A percentile compares a stretch with the other conserved stretches of the same genome.
Conservation (phyloP, 2,113 vertebrate species). For the Lepus europaeus region DNA sequence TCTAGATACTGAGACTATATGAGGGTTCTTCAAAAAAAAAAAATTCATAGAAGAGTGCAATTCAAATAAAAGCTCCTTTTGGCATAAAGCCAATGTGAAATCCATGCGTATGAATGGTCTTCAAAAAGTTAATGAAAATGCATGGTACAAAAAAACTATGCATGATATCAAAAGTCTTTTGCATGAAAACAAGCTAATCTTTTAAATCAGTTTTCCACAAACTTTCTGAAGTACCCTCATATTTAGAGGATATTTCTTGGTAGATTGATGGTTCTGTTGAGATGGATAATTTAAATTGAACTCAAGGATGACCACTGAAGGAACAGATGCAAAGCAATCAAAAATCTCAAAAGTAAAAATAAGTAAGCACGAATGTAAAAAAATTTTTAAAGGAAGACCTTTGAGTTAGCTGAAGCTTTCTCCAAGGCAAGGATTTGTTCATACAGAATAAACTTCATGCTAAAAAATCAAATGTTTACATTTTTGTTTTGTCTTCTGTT, state of each 20-base stretch:
- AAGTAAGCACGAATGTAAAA: neutral
- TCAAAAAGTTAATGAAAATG: no score
- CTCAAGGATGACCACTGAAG: neutral
- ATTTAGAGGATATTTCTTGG: conserved; percentile 5
- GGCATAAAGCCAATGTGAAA: no score
- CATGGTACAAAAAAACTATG: no score
- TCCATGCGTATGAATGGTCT: no score
- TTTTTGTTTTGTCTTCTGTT: conserved; percentile 59
- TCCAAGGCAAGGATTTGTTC: neutral
- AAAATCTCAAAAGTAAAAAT: neutral
- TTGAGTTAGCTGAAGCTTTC: neutral
- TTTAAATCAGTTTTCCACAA: no score
- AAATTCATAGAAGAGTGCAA: no score
- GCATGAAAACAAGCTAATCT: no score
- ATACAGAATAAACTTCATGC: neutral
- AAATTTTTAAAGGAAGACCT: neutral
- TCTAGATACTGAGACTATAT: conserved; percentile 23
- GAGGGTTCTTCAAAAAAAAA: neutral
- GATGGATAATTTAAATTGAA: conserved; percentile 29
- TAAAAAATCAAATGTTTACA: neutral
- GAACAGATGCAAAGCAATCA: neutral
- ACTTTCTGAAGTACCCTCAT: no score
- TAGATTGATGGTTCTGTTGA: neutral
- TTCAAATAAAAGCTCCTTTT: no score
- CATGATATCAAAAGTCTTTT: no score